Evolutionary conservation across 2,797 vertebrate species (phyloP).

Genomic region (Glyptemys insculpta): DNA sequence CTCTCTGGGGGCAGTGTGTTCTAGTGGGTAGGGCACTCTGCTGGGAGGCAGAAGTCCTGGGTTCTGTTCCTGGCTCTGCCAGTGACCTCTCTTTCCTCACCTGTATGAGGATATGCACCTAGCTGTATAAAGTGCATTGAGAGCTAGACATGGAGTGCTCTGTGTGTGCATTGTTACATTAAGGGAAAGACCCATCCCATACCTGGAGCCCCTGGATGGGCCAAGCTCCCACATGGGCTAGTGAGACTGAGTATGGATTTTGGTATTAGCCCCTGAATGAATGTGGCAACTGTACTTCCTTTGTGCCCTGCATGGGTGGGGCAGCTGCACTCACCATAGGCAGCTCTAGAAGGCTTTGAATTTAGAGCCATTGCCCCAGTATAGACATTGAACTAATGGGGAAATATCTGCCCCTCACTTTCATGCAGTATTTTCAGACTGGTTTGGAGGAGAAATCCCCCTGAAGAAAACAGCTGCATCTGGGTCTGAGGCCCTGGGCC

Average conservation of each 20-base stretch:
- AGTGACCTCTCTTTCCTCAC: not conserved
- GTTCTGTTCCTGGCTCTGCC: not conserved
- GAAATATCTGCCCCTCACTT: not conserved
- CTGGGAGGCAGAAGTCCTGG: not conserved
- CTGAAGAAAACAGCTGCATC: not conserved
- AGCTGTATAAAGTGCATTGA: not conserved
- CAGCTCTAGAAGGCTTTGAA: not conserved
- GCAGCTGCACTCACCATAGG: accelerated
- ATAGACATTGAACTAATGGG: not conserved
- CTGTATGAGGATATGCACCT: accelerated
- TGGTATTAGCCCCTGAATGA: not conserved
- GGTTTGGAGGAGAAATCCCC: conserved; percentile 5
- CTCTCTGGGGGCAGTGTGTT: not conserved
- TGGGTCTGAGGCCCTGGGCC: not conserved
- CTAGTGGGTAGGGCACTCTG: not conserved
- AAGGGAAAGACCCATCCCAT: not conserved
- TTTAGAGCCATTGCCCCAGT: accelerated
- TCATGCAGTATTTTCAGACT: not conserved
- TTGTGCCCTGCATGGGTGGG: not conserved
- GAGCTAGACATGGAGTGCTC: not conserved
- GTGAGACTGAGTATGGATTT: not conserved
- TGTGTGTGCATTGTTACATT: not conserved
- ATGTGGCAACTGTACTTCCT: not conserved
- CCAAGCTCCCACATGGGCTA: accelerated
- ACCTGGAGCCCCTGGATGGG: not conserved